These are phyloP conservation scores for Stegophylla sp. DNA, from an alignment of 2,888 invertebrate genomes.

Conservation along the genomic window DNA sequence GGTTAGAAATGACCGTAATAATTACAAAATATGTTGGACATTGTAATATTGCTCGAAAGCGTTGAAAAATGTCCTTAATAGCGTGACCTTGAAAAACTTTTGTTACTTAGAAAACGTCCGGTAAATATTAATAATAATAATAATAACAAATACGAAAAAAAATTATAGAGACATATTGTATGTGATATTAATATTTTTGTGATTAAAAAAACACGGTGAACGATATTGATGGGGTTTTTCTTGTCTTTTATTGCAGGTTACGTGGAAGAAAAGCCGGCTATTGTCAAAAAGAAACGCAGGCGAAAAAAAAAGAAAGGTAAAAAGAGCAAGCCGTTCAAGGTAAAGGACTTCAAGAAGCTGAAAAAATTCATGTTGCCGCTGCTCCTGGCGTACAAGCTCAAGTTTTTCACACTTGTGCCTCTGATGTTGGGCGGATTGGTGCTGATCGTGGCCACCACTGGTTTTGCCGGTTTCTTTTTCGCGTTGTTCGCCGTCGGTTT, in stretches of 20 bases:
- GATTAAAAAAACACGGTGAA: too few species aligned
- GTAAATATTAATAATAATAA: too few species aligned
- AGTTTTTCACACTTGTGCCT: constrained; percentile 80
- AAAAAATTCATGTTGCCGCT: constrained; percentile 76
- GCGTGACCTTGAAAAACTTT: too few species aligned
- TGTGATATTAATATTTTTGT: neutral
- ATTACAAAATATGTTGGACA: too few species aligned
- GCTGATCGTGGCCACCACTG: constrained; percentile 78
- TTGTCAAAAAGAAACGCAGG: constrained; percentile 60
- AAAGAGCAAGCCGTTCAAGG: constrained; percentile 68
- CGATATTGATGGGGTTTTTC: neutral
- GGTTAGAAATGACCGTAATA: too few species aligned
- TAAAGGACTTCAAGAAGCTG: constrained; percentile 63
- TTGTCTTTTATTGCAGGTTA: constrained; percentile 7
- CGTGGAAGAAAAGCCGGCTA: constrained; percentile 48
- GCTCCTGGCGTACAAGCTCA: constrained; percentile 81
- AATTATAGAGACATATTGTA: too few species aligned
- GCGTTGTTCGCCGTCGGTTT: constrained; percentile 84
- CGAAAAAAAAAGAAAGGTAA: constrained; percentile 65
- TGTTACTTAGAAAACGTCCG: too few species aligned
- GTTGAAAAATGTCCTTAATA: too few species aligned
- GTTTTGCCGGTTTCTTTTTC: constrained; percentile 86
- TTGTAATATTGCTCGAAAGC: too few species aligned
- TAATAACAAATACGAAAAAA: too few species aligned
- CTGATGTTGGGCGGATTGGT: constrained; percentile 75